Evolutionary conservation across 2,797 vertebrate species (phyloP).

Genomic region (Okamejei kenojei): DNA sequence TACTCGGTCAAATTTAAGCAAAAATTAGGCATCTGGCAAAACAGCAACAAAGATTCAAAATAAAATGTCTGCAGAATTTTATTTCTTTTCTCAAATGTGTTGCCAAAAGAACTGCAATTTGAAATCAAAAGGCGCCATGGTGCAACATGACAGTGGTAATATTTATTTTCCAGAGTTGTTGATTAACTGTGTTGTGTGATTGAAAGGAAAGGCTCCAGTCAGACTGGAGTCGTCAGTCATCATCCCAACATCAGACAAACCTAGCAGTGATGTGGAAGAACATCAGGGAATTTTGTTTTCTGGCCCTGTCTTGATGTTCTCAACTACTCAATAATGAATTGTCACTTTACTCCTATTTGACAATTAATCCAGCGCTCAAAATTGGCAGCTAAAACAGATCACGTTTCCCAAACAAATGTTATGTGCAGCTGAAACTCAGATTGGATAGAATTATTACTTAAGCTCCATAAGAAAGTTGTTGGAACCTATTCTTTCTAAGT

Average conservation of each 20-base stretch:
- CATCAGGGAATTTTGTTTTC: background rate
- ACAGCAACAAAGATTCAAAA: background rate
- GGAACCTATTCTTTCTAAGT: background rate
- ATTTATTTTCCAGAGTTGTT: slow-evolving; percentile 27
- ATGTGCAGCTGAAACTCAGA: background rate
- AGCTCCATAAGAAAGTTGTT: background rate
- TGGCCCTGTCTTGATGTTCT: background rate
- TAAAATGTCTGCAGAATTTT: background rate
- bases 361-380: slow-evolving; percentile 3
- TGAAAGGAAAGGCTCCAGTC: slow-evolving; percentile 26
- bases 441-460: background rate
- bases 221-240: slow-evolving; percentile 12
- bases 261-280: background rate
- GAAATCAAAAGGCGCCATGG: background rate
- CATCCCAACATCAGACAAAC: background rate
- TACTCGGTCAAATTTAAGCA: too few species aligned
- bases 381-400: background rate
- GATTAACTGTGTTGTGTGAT: slow-evolving; percentile 30
- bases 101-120: slow-evolving; percentile 11
- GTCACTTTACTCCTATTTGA: background rate
- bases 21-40: background rate
- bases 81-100: background rate
- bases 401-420: background rate
- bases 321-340: background rate
- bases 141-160: background rate